Evolutionary conservation across 2,797 vertebrate species (phyloP).

Genomic region (Oreochromis mossambicus): DNA sequence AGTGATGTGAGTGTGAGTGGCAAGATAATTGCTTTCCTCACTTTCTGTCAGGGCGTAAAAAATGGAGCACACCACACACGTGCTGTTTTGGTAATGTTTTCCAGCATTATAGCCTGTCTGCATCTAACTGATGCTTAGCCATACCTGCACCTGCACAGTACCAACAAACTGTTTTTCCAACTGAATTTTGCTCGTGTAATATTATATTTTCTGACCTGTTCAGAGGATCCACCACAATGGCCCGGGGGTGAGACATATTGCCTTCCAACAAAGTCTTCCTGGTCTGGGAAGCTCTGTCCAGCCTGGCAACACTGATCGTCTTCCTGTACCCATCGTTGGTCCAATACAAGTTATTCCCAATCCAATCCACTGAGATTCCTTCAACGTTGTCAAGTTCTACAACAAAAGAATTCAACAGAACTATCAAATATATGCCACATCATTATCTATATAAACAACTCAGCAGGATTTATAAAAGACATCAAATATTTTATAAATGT

Average conservation of each 20-base stretch:
- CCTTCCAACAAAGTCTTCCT: slow-evolving; percentile 93
- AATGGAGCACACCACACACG: not conserved
- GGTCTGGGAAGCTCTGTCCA: slow-evolving; percentile 90
- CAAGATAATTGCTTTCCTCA: not conserved
- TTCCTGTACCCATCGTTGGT: slow-evolving; percentile 96
- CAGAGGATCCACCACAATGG: slow-evolving; percentile 95
- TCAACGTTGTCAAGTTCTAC: slow-evolving; percentile 97
- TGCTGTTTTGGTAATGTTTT: not conserved
- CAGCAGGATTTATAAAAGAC: not conserved
- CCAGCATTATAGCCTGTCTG: not conserved
- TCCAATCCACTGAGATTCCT: slow-evolving; percentile 98
- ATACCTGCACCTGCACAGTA: no score
- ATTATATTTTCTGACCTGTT: slow-evolving; percentile 82
- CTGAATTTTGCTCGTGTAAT: not conserved
- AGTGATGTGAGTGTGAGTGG: not conserved
- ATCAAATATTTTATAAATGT: not conserved
- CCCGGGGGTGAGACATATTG: slow-evolving; percentile 96
- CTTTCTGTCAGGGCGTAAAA: not conserved
- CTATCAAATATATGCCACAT: not conserved
- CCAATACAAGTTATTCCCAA: slow-evolving; percentile 97
- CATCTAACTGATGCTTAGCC: not conserved
- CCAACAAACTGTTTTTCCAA: not conserved
- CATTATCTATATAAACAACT: not conserved
- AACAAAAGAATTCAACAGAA: not conserved
- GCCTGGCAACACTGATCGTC: slow-evolving; percentile 90